Base-by-base conservation (phyloP, 1,140 invertebrate genomes). In the Drosophila bocki region DNA sequence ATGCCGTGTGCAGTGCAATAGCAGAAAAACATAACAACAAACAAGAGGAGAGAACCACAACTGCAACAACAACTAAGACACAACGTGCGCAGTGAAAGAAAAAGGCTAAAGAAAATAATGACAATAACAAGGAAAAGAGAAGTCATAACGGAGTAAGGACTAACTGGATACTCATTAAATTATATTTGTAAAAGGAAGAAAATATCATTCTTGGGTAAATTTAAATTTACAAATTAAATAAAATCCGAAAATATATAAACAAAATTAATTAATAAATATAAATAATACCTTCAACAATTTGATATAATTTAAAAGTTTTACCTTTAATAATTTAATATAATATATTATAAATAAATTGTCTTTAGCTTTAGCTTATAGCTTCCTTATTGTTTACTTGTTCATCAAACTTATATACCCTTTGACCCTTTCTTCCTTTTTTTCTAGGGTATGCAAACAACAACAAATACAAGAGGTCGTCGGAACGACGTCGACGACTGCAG, bases 1-100 rank as follows among this genome's bases (percentile, higher is more conserved):
- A 88, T 90, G 81, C 51, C 58, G 77, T 88, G 84, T 74, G 80
- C 37, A 87, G 62, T 64, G 77, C 70, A 87, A 87, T 77, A 82
- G 81, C 74, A 84, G 80, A 88, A 83, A 80, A 71, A 88, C 74
- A 71, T 69, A 71, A 72, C 69, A 72, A 70, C 62, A 65, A 54
- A 44, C 62, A 33, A 37, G 32, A 26, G 59, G 41, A 37, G 32
- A 19, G 53, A 56, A 37, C 19, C 39, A 65, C 32, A 65, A 39
- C 33, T 56, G 44, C 50, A 58, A 54, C 50, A 72, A 48, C 50
- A 72, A 35, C 41, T 54, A 62, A 35, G 47, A 42, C 42, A 51
- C 41, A 67, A 67, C 47, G 62, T 67, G 64, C 64, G 32, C 77
- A 78, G 57, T 64, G 48, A 80, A 77, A 80, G 81, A 84, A 83